A percentile compares a stretch with the other conserved stretches of the same genome.
Conservation (phyloP, 2,888 invertebrate genomes). For the Pandemis cinnamomeana region DNA sequence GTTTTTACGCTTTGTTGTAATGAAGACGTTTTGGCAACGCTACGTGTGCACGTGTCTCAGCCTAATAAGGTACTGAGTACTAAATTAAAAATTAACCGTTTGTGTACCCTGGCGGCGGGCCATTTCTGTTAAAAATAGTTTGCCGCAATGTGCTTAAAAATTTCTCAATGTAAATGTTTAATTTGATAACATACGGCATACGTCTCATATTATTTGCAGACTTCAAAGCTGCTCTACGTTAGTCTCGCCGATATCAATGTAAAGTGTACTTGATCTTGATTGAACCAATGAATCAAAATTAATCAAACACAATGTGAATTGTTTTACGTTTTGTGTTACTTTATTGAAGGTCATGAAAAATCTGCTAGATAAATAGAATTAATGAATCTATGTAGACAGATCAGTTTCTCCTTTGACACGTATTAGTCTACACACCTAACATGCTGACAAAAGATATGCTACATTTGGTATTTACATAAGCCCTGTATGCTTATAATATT, state of each 20-base stretch:
- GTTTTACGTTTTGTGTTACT: neutral
- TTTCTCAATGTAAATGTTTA: slow-evolving; percentile 4
- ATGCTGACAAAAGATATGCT: slow-evolving; percentile 19
- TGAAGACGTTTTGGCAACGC: slow-evolving; percentile 43
- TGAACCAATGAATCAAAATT: neutral
- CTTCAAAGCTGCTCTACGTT: neutral
- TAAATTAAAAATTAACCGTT: slow-evolving; percentile 48
- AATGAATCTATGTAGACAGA: slow-evolving; percentile 1
- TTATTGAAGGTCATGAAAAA: neutral
- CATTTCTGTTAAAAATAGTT: slow-evolving; percentile 42
- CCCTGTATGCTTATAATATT: slow-evolving; percentile 13
- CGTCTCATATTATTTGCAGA: neutral
- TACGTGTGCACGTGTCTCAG: slow-evolving; percentile 38
- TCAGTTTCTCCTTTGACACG: neutral
- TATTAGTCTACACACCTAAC: slow-evolving; percentile 8
- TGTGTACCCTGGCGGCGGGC: slow-evolving; percentile 42
- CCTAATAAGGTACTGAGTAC: slow-evolving; percentile 20
- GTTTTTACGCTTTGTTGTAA: slow-evolving; percentile 34
- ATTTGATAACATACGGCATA: neutral
- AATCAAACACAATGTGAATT: neutral
- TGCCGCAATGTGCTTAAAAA: slow-evolving; percentile 15
- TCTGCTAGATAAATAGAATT: neutral
- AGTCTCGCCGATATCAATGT: neutral
- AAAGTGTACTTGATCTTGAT: neutral
- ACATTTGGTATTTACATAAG: slow-evolving; percentile 12